These are phyloP conservation scores for Arvicola amphibius DNA, from an alignment of 2,797 vertebrate genomes.

Conservation along the genomic window DNA sequence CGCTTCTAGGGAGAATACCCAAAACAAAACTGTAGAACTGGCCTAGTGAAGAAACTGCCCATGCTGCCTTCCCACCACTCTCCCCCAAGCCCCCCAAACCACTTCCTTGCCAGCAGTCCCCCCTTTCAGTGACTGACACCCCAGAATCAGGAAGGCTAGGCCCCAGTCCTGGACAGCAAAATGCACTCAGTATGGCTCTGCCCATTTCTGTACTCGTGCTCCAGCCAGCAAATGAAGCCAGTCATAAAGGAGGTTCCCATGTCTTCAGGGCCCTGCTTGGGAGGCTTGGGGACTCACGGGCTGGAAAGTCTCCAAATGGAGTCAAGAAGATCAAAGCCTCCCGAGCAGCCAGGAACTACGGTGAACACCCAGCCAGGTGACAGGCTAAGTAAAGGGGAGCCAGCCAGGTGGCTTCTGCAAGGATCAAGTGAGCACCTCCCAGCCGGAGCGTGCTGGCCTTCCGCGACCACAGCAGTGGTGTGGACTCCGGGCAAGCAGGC, in stretches of 20 bases:
- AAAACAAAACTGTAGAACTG: neutral
- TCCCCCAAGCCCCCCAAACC: neutral
- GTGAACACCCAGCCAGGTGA: neutral
- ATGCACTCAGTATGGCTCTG: neutral
- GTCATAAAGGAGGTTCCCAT: neutral
- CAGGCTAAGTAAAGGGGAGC: neutral
- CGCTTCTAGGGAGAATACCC: neutral
- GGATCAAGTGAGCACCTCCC: neutral
- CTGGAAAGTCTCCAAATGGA: neutral
- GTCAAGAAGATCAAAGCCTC: neutral
- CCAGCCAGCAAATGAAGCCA: neutral
- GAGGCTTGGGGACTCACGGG: too few relatives aligned
- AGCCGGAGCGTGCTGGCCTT: neutral
- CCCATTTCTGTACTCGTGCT: neutral
- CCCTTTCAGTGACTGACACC: neutral
- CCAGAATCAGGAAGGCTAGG: neutral
- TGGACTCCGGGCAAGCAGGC: neutral
- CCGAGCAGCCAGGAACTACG: neutral
- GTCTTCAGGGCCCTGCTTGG: neutral
- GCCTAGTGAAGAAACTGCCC: neutral
- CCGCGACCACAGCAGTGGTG: neutral
- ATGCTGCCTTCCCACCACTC: neutral
- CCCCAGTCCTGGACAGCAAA: neutral
- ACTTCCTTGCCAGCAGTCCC: neutral
- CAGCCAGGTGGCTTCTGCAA: neutral